A percentile compares a stretch with the other conserved stretches of the same genome.
Conservation (phyloP, 1,140 invertebrate species). For the Harlomillsia oculata region DNA sequence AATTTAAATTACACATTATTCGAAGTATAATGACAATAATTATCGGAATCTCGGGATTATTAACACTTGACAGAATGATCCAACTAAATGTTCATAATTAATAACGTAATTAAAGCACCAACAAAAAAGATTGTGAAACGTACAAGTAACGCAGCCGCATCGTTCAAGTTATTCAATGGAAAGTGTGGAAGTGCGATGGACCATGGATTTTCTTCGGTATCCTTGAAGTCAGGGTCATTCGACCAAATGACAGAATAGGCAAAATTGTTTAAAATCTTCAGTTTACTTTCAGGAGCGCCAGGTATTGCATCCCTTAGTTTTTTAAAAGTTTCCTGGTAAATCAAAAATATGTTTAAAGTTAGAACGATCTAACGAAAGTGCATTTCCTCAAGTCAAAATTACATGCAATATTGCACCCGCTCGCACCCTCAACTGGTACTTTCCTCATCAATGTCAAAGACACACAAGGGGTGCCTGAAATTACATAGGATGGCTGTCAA, state of each 20-base stretch:
- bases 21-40: too few species aligned
- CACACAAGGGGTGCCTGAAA: too few species aligned
- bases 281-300: constrained; percentile 43
- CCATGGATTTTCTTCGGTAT: constrained; percentile 25
- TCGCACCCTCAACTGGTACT: background rate
- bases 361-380: background rate
- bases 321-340: constrained; percentile 24
- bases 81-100: too few species aligned
- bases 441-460: background rate
- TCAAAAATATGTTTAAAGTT: background rate
- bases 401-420: background rate
- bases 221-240: constrained; percentile 30
- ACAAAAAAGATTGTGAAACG: constrained; percentile 32
- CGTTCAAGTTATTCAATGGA: constrained; percentile 69
- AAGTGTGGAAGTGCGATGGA: constrained; percentile 64
- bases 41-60: background rate
- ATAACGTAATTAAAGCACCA: too few species aligned
- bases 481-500: too few species aligned
- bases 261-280: constrained; percentile 65
- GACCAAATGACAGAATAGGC: constrained; percentile 54
- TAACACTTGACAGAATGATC: background rate
- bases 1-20: constrained; percentile 25
- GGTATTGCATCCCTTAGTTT: constrained; percentile 41
- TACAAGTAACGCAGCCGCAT: constrained; percentile 64
- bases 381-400: background rate